A percentile compares a stretch with the other conserved stretches of the same genome.
Evolutionary conservation across 2,797 vertebrate genomes (phyloP).

Genomic region (Okamejei kenojei): DNA sequence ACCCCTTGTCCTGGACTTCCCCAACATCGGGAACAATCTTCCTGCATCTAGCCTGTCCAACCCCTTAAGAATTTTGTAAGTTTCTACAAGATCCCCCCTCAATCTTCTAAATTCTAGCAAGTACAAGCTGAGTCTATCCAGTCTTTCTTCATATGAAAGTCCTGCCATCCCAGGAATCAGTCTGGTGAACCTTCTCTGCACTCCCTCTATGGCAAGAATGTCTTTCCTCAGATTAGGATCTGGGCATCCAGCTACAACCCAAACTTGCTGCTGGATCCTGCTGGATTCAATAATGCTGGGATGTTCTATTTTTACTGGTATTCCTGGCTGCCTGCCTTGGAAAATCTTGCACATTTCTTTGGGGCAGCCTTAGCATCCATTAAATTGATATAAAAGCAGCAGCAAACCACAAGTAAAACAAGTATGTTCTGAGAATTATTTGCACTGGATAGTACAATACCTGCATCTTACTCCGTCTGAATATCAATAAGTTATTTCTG

Average conservation of each 20-base stretch:
- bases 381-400: not conserved
- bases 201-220: no score
- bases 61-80: no score
- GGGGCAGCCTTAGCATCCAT: not conserved
- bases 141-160: no score
- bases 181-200: no score
- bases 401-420: not conserved
- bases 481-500: not conserved
- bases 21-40: no score
- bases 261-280: not conserved
- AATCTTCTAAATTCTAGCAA: no score
- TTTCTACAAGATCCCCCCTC: no score
- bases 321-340: not conserved
- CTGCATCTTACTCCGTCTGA: not conserved
- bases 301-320: not conserved
- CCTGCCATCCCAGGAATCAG: no score
- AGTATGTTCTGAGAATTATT: constrained; percentile 1
- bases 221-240: no score
- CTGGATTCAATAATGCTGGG: not conserved
- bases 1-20: no score
- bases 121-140: no score
- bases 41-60: no score
- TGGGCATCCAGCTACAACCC: not conserved
- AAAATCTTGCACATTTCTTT: not conserved
- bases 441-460: not conserved